These are phyloP conservation scores for Synergus itoensis DNA, from an alignment of 2,888 invertebrate species.

Conservation along the genomic window DNA sequence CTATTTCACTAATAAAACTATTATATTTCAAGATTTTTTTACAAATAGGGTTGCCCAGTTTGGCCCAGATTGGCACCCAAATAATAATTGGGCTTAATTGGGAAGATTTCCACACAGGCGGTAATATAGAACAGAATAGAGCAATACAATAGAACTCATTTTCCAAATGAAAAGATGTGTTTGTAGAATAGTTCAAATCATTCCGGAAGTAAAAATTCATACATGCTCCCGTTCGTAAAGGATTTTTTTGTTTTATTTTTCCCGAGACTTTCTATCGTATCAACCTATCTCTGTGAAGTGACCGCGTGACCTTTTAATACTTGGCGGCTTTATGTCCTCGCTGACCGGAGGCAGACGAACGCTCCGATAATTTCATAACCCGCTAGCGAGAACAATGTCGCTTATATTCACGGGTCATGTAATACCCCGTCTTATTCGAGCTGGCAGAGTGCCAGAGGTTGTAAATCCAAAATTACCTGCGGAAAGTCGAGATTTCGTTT, in stretches of 20 bases:
- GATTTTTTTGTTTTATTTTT: background rate
- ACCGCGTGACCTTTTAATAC: conserved; percentile 40
- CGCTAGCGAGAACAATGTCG: conserved; percentile 57
- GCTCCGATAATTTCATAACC: conserved; percentile 57
- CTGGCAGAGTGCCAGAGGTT: conserved; percentile 65
- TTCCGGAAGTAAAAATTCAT: no score
- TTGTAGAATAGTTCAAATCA: no score
- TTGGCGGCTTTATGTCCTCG: conserved; percentile 47
- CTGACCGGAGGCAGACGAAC: conserved; percentile 48
- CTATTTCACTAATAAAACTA: no score
- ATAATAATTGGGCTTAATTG: no score
- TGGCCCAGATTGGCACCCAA: no score
- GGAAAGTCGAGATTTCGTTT: conserved; percentile 62
- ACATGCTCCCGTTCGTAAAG: background rate
- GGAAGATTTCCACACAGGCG: no score
- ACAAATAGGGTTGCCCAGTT: no score
- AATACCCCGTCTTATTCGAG: conserved; percentile 61
- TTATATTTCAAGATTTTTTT: no score
- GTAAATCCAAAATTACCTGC: conserved; percentile 69
- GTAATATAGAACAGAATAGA: no score
- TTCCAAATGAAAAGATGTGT: no score
- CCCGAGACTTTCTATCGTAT: background rate
- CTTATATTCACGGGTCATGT: conserved; percentile 57
- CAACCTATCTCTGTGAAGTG: conserved; percentile 19
- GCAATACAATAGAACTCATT: no score